Conservation (phyloP, 2,888 invertebrate genomes). For the Calliopum simillimum region DNA sequence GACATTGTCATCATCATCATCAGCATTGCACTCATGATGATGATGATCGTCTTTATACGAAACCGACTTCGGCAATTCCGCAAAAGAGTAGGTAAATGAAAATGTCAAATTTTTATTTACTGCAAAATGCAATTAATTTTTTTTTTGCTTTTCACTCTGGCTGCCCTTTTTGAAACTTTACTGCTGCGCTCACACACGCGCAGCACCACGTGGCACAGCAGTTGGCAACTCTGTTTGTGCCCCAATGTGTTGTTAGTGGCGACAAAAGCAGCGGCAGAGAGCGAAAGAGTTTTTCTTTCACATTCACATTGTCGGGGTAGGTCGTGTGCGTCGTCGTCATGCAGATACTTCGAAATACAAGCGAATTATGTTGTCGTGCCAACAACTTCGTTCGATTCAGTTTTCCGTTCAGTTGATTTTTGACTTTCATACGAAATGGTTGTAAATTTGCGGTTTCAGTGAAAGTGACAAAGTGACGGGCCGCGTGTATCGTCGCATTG, state of each 20-base stretch:
- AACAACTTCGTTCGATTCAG: conserved; percentile 6
- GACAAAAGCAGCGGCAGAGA: not conserved
- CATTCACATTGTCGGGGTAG: conserved; percentile 6
- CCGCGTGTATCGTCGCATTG: not conserved
- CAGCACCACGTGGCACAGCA: too few species aligned
- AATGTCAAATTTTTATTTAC: too few species aligned
- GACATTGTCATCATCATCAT: not conserved
- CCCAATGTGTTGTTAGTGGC: too few species aligned
- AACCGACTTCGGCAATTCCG: too few species aligned
- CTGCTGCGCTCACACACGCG: too few species aligned
- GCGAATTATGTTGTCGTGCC: not conserved
- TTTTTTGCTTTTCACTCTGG: too few species aligned
- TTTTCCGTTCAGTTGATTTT: conserved; percentile 31
- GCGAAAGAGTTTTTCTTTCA: conserved; percentile 11
- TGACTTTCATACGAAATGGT: conserved; percentile 31
- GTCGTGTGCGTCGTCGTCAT: conserved; percentile 13
- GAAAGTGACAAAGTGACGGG: not conserved
- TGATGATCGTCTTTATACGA: conserved; percentile 10
- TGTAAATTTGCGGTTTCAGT: conserved; percentile 9
- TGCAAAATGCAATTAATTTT: too few species aligned
- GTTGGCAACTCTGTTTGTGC: conserved; percentile 27
- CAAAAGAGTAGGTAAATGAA: too few species aligned
- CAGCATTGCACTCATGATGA: not conserved
- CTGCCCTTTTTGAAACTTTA: too few species aligned
- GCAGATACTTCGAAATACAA: conserved; percentile 9